Percentiles rank a stretch among this genome's conserved stretches.
Evolutionary conservation across 2,797 vertebrate species (phyloP).

Genomic region (Otolemur crassicaudatus): DNA sequence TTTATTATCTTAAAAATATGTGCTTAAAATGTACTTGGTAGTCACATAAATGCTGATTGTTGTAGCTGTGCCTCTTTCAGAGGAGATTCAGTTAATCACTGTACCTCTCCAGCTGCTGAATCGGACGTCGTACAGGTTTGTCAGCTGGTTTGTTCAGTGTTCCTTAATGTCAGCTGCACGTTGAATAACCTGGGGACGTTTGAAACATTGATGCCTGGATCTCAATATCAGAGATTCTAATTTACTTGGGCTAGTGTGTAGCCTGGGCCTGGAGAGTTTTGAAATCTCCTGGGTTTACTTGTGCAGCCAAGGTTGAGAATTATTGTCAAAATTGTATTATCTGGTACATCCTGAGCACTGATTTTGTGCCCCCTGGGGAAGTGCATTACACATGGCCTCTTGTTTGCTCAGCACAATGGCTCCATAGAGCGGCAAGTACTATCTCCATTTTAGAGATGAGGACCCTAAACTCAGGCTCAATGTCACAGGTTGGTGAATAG

Average conservation of each 20-base stretch:
- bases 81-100: neutral
- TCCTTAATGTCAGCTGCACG: neutral
- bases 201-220: constrained; percentile 49
- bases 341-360: neutral
- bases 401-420: neutral
- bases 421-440: neutral
- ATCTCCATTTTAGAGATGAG: neutral
- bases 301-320: neutral
- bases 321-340: neutral
- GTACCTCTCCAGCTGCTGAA: neutral
- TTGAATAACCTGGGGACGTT: neutral
- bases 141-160: neutral
- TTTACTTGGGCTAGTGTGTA: neutral
- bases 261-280: neutral
- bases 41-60: neutral
- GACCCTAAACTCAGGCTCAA: neutral
- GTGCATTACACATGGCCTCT: neutral
- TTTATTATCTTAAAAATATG: neutral
- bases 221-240: constrained; percentile 20
- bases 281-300: neutral
- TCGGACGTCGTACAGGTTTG: neutral
- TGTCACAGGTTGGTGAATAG: neutral
- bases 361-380: neutral
- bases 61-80: neutral
- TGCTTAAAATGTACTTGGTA: neutral